Base-by-base conservation (phyloP, 2,888 invertebrate species). In the Eilema sororculum region DNA sequence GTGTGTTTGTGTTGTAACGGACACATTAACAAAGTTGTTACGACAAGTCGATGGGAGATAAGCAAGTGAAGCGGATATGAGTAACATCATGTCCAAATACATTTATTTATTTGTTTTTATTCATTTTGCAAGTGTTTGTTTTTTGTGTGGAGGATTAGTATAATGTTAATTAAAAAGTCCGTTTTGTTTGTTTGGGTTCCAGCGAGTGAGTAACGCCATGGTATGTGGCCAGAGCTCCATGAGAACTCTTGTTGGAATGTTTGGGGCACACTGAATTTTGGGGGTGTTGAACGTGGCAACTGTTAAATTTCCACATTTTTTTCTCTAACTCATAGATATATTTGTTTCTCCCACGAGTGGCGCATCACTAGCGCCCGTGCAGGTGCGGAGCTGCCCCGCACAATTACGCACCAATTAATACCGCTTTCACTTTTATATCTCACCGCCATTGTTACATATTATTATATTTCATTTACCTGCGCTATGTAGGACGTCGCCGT, bases 351-450 rank as follows among this genome's bases (percentile, higher is more conserved):
- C 20, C 28, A 28, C 24, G 25, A 25, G 46, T n/a, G 24, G 71
- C 61, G 65, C 76, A 69, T 65, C 76, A 77, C 78, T 73, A 81
- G 75, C 83, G 83, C 85, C 84, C 84, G 84, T 84, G 84, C 83
- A n/a, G 30, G 84, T 83, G 77, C 60, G 30, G 71, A 65, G 68
- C 72, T 71, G 81, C 71, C 66, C 73, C 78, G 83, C 83, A 79
- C 88, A 81, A 87, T 90, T 90, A 89, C 87, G 85, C 81, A 83
- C 87, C 90, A 88, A 91, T 91, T 90, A 90, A 90, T 86, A 83
- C 76, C 77, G 77, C 84, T 84, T 81, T 82, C 82, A 78, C 84
- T 81, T 80, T 83, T 76, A 73, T 73, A 74, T 57, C 60, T 62
- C 60, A 66, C 60, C 66, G 70, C 70, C 78, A 78, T 73, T 71